These are phyloP conservation scores for Leptodactylus fallax DNA, from an alignment of 2,797 vertebrate species.

Conservation along the genomic window DNA sequence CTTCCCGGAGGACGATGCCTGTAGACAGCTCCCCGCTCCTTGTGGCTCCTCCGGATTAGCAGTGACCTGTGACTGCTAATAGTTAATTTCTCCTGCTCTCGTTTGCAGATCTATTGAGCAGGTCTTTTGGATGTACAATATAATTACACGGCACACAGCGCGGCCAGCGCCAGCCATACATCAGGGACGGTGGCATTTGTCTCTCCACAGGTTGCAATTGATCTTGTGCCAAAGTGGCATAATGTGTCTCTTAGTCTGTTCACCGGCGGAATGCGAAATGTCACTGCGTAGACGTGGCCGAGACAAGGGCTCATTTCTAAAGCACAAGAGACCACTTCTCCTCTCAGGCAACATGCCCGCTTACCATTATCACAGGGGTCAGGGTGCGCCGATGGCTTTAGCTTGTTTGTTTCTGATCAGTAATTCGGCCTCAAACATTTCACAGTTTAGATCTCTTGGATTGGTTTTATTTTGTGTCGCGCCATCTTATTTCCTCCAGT, in stretches of 20 bases:
- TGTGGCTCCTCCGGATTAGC: neutral
- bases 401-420: neutral
- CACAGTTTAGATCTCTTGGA: no score
- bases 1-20: neutral
- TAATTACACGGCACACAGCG: slow-evolving; percentile 24
- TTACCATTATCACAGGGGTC: neutral
- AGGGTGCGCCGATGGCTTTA: neutral
- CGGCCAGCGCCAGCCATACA: neutral
- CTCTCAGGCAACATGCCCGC: no score
- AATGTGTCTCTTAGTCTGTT: slow-evolving; percentile 7
- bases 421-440: no score
- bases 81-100: neutral
- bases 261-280: slow-evolving; percentile 25
- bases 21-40: neutral
- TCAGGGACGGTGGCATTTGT: slow-evolving; percentile 30
- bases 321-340: neutral
- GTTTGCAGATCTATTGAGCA: slow-evolving; percentile 38
- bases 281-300: neutral
- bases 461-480: neutral
- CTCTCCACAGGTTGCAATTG: slow-evolving; percentile 22
- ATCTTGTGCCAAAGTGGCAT: slow-evolving; percentile 23
- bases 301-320: neutral
- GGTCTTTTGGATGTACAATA: slow-evolving; percentile 5
- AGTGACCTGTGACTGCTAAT: neutral
- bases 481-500: no score